These are phyloP conservation scores for Zaprionus nigranus DNA, from an alignment of 1,140 invertebrate species.

Conservation along the genomic window DNA sequence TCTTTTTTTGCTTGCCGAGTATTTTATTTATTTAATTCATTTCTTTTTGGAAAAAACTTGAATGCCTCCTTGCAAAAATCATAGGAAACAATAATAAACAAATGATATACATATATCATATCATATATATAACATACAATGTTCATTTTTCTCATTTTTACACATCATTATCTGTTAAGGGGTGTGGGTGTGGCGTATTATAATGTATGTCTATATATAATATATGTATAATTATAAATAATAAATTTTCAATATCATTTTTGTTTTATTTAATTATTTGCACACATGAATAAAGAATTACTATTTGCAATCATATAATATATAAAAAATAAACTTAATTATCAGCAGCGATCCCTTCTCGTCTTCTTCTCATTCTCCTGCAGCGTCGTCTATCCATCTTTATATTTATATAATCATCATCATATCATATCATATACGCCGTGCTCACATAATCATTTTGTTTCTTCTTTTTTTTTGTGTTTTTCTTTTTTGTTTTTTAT, in stretches of 20 bases:
- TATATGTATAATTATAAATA: slow-evolving; percentile 81
- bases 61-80: slow-evolving; percentile 49
- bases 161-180: slow-evolving; percentile 56
- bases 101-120: slow-evolving; percentile 53
- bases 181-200: slow-evolving; percentile 66
- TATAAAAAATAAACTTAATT: slow-evolving; percentile 84
- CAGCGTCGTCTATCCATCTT: slow-evolving; percentile 10
- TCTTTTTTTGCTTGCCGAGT: slow-evolving; percentile 55
- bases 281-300: slow-evolving; percentile 82
- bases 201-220: slow-evolving; percentile 78
- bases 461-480: slow-evolving; percentile 39
- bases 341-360: slow-evolving; percentile 59
- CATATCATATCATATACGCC: slow-evolving; percentile 42
- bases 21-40: slow-evolving; percentile 48
- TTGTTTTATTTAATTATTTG: slow-evolving; percentile 74
- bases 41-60: slow-evolving; percentile 50
- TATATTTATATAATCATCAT: slow-evolving; percentile 40
- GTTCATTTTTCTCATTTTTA: slow-evolving; percentile 51
- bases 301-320: slow-evolving; percentile 82
- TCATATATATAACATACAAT: slow-evolving; percentile 40
- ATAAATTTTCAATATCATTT: slow-evolving; percentile 71
- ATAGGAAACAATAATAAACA: slow-evolving; percentile 71
- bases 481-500: slow-evolving; percentile 27
- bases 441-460: slow-evolving; percentile 41
- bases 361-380: slow-evolving; percentile 38